Percentiles rank a stretch among this genome's conserved stretches.
Evolutionary conservation across 1,140 invertebrate species (phyloP).

Genomic region (Drosophila lacteicornis): DNA sequence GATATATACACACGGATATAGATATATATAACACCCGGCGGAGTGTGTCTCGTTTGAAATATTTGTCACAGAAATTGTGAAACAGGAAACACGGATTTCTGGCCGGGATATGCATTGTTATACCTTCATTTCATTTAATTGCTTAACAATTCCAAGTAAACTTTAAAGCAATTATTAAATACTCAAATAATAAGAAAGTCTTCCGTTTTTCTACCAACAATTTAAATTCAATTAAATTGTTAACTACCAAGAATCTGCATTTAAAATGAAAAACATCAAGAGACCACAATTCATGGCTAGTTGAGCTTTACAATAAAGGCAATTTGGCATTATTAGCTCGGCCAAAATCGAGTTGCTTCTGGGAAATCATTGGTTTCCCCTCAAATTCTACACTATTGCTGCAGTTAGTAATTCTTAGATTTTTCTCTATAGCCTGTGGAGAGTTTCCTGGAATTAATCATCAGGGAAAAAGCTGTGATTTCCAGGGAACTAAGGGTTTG

Average conservation of each 20-base stretch:
- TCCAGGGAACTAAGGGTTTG: too few species aligned
- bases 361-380: not conserved
- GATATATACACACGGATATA: not conserved
- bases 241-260: too few species aligned
- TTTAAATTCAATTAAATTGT: not conserved
- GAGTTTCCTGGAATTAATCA: constrained; percentile 2
- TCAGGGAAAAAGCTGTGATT: not conserved
- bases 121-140: too few species aligned
- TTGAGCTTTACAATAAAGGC: not conserved
- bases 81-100: not conserved
- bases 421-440: not conserved
- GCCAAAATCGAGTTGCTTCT: not conserved
- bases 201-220: too few species aligned
- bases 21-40: not conserved
- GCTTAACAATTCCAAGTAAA: too few species aligned
- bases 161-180: too few species aligned
- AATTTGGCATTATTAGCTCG: not conserved
- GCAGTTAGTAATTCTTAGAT: not conserved
- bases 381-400: not conserved
- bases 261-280: not conserved
- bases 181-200: too few species aligned
- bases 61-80: constrained; percentile 21
- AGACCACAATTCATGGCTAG: too few species aligned
- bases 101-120: not conserved
- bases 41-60: constrained; percentile 24